These are phyloP conservation scores for Chloropsis cyanopogon DNA, from an alignment of 2,113 vertebrate species.

Conservation along the genomic window DNA sequence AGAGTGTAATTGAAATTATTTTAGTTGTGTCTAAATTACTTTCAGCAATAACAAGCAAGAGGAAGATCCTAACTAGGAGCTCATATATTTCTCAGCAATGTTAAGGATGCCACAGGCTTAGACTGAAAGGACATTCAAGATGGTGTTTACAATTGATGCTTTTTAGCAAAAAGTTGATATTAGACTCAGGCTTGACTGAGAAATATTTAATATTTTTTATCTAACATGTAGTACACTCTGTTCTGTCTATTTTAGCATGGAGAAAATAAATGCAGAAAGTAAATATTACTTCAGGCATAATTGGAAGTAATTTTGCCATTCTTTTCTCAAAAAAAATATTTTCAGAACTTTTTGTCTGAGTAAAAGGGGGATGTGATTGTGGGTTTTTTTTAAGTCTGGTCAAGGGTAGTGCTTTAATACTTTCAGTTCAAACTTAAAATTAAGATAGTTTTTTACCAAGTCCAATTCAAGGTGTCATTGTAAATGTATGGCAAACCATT, in stretches of 20 bases:
- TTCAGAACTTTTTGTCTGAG: background rate
- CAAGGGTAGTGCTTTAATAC: background rate
- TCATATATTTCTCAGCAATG: background rate
- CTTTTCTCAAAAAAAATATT: background rate
- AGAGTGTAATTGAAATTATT: background rate
- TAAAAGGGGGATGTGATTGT: background rate
- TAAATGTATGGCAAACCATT: background rate
- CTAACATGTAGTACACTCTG: background rate
- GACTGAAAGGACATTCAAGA: background rate
- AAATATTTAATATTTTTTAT: slow-evolving; percentile 6
- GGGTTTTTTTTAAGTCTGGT: background rate
- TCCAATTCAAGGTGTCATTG: background rate
- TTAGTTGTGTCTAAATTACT: background rate
- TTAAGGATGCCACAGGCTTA: background rate
- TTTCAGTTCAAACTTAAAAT: background rate
- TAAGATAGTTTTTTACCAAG: background rate
- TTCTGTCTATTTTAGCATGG: background rate
- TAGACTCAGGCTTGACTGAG: background rate
- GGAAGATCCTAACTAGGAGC: background rate
- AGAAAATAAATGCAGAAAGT: background rate
- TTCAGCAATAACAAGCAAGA: background rate
- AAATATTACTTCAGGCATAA: background rate
- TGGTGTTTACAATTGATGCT: background rate
- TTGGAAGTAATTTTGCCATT: background rate
- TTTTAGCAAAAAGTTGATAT: background rate